A percentile compares a stretch with the other conserved stretches of the same genome.
Conservation (phyloP, 2,113 vertebrate species). For the Cygnus buccinator region DNA sequence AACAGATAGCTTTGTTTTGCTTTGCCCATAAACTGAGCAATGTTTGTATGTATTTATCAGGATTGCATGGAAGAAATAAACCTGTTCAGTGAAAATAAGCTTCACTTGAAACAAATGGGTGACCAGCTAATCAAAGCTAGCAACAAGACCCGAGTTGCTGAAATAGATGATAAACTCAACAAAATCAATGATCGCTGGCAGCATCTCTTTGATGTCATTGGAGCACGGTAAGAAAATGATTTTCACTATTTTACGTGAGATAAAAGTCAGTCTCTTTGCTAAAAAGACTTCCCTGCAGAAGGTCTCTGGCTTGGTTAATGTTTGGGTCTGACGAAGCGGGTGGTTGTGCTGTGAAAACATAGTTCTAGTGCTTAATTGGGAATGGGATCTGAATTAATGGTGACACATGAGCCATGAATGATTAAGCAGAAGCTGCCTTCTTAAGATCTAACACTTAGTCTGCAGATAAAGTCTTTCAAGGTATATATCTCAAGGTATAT, state of each 20-base stretch:
- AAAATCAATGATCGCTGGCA: conserved; percentile 92
- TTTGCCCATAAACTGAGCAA: neutral
- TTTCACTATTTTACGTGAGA: neutral
- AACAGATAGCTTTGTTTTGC: neutral
- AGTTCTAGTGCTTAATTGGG: neutral
- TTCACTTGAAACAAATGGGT: conserved; percentile 89
- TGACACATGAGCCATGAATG: conserved; percentile 1
- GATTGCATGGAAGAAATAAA: conserved; percentile 98
- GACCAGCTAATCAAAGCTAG: conserved; percentile 90
- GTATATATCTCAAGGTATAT: neutral
- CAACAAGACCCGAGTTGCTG: conserved; percentile 83
- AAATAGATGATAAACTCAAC: conserved; percentile 89
- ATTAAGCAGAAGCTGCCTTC: conserved; percentile 1
- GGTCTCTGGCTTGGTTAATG: neutral
- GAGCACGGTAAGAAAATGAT: conserved; percentile 83
- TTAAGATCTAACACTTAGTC: neutral
- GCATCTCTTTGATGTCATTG: conserved; percentile 92
- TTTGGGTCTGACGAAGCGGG: neutral
- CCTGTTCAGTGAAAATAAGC: conserved; percentile 91
- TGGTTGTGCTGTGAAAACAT: neutral
- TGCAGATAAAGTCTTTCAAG: neutral
- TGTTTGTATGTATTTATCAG: conserved; percentile 71
- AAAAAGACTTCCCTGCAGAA: neutral
- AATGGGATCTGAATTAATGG: conserved; percentile 20
- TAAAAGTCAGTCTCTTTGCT: neutral